Percentiles rank a stretch among this genome's conserved stretches.
phyloP scores from a whole-genome alignment of 2,113 vertebrate species.

The Stomatorhinus ivindoensis region DNA sequence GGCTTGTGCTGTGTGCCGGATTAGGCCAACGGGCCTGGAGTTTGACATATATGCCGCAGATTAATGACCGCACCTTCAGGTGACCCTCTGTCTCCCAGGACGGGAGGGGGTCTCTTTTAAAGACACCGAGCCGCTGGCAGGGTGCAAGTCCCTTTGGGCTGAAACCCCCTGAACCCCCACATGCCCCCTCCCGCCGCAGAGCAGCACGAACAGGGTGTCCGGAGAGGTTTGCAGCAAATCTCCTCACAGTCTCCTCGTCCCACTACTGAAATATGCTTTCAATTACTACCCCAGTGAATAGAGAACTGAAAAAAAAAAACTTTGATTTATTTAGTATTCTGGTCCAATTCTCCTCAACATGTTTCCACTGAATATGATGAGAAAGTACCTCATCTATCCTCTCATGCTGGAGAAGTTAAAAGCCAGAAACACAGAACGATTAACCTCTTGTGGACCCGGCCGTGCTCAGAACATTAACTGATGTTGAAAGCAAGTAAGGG shows the following conservation, averaged over 20 bases:
- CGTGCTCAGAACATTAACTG: conserved; percentile 7
- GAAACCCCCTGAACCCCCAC: neutral
- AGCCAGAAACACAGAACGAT: conserved; percentile 64
- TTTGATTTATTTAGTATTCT: conserved; percentile 78
- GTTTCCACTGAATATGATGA: conserved; percentile 69
- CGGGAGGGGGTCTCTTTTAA: conserved; percentile 27
- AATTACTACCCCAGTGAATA: conserved; percentile 74
- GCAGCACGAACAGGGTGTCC: neutral
- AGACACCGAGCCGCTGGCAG: conserved; percentile 7
- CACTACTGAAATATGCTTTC: conserved; percentile 73
- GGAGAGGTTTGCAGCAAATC: neutral
- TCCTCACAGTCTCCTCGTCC: conserved; percentile 22
- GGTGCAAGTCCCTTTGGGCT: conserved; percentile 1
- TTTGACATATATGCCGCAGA: neutral
- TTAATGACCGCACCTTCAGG: neutral
- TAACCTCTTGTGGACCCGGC: conserved; percentile 56
- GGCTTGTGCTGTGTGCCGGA: neutral
- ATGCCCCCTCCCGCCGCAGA: neutral
- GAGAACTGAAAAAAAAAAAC: conserved; percentile 28
- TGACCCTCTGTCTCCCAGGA: conserved; percentile 4
- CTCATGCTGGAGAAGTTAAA: conserved; percentile 70
- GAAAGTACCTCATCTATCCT: conserved; percentile 72
- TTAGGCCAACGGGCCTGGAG: neutral
- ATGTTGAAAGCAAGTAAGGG: conserved; percentile 13
- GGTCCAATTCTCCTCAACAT: conserved; percentile 69